Percentiles rank a stretch among this genome's conserved stretches.
phyloP scores from a whole-genome alignment of 2,888 invertebrate species.

The Phengaris alcon region DNA sequence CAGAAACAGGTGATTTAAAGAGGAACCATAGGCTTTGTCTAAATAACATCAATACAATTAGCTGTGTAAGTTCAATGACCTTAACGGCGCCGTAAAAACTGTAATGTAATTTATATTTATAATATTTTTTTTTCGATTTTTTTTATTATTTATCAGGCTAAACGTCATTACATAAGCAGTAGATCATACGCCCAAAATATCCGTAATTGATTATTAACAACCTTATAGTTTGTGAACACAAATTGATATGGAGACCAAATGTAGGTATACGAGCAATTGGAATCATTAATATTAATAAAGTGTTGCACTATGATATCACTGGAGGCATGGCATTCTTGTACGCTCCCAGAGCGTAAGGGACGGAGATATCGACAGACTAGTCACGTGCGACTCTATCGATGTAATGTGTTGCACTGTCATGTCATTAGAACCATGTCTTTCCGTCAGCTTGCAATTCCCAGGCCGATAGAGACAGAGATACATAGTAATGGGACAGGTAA shows the following conservation, averaged over 20 bases:
- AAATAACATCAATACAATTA: no score
- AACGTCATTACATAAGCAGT: no score
- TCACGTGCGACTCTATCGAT: slow-evolving; percentile 1
- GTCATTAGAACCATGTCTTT: neutral
- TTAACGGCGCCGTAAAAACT: no score
- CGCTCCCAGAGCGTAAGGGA: slow-evolving; percentile 42
- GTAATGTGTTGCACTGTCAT: neutral
- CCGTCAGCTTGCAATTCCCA: neutral
- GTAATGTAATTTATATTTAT: no score
- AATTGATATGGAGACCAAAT: slow-evolving; percentile 3
- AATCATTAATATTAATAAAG: slow-evolving; percentile 29
- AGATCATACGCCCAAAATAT: neutral
- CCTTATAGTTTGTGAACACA: neutral
- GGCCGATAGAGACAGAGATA: slow-evolving; percentile 16
- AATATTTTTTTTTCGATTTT: no score
- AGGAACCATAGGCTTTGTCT: no score
- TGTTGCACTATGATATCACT: slow-evolving; percentile 31
- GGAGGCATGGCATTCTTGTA: slow-evolving; percentile 39
- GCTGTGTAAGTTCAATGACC: no score
- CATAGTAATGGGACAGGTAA: neutral
- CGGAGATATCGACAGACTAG: slow-evolving; percentile 34
- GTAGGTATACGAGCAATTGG: neutral
- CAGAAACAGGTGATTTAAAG: no score
- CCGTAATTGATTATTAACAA: neutral
- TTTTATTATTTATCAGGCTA: no score